Percentiles rank a stretch among this genome's conserved stretches.
phyloP scores from a whole-genome alignment of 1,140 invertebrate genomes.

The Drosophila nebulosa region DNA sequence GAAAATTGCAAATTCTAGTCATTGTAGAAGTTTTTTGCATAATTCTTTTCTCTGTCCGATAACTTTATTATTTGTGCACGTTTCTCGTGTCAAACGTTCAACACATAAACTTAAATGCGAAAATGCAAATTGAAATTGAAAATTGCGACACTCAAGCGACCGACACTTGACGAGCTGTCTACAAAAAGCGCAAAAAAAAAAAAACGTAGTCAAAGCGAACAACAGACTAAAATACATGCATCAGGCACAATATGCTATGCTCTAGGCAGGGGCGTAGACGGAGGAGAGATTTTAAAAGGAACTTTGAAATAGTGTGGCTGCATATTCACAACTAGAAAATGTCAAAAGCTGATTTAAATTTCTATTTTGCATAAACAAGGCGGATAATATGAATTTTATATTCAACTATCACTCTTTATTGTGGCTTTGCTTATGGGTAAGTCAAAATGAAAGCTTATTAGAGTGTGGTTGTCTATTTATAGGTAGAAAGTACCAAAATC shows the following conservation, averaged over 20 bases:
- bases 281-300: neutral
- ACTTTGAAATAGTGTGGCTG: neutral
- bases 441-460: neutral
- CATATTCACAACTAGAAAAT: neutral
- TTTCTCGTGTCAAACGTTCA: conserved; percentile 31
- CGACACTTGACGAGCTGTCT: conserved; percentile 61
- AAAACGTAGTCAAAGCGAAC: conserved; percentile 6
- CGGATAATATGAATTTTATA: no score
- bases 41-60: conserved; percentile 2
- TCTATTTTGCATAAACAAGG: neutral
- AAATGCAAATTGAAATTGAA: conserved; percentile 63
- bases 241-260: neutral
- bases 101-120: conserved; percentile 49
- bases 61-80: conserved; percentile 54
- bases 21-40: neutral
- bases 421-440: no score
- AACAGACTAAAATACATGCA: conserved; percentile 10
- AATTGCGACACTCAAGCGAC: conserved; percentile 29
- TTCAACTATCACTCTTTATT: no score
- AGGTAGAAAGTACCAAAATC: neutral
- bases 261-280: neutral
- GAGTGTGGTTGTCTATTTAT: neutral
- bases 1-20: neutral
- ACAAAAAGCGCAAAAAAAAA: conserved; percentile 34
- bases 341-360: neutral